Conservation (phyloP, 2,888 invertebrate genomes). For the Cheiracanthium punctorium region DNA sequence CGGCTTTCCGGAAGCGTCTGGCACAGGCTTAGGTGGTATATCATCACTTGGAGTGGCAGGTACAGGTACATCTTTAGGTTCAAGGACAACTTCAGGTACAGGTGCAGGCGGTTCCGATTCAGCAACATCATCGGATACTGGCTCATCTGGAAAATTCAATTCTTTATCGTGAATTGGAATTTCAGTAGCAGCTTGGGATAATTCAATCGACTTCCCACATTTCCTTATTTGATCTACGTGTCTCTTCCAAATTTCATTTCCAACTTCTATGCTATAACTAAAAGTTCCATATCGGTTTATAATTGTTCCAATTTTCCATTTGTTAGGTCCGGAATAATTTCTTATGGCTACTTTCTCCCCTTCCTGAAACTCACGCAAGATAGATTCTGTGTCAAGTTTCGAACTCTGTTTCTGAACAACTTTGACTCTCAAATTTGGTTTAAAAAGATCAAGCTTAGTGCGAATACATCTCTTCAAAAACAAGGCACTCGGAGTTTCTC, state of each 20-base stretch:
- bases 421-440: conserved; percentile 36
- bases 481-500: conserved; percentile 43
- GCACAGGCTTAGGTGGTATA: no score
- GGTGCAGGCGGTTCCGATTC: conserved; percentile 39
- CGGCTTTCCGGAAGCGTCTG: neutral
- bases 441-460: conserved; percentile 31
- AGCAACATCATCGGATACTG: conserved; percentile 46
- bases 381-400: conserved; percentile 8
- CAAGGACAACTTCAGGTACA: conserved; percentile 36
- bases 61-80: no score
- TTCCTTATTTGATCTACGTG: conserved; percentile 46
- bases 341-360: conserved; percentile 40
- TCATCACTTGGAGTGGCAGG: no score
- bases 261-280: conserved; percentile 43
- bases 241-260: conserved; percentile 45
- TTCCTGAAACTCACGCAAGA: conserved; percentile 21
- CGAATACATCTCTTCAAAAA: conserved; percentile 43
- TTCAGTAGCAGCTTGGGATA: conserved; percentile 43
- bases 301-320: conserved; percentile 43
- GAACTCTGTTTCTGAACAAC: conserved; percentile 47
- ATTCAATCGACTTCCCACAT: conserved; percentile 44
- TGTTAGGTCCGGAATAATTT: conserved; percentile 45
- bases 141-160: conserved; percentile 46
- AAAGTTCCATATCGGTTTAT: conserved; percentile 43
- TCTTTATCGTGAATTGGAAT: conserved; percentile 36